A percentile compares a stretch with the other conserved stretches of the same genome.
Conservation (phyloP, 2,113 vertebrate genomes). For the Chionomys nivalis region DNA sequence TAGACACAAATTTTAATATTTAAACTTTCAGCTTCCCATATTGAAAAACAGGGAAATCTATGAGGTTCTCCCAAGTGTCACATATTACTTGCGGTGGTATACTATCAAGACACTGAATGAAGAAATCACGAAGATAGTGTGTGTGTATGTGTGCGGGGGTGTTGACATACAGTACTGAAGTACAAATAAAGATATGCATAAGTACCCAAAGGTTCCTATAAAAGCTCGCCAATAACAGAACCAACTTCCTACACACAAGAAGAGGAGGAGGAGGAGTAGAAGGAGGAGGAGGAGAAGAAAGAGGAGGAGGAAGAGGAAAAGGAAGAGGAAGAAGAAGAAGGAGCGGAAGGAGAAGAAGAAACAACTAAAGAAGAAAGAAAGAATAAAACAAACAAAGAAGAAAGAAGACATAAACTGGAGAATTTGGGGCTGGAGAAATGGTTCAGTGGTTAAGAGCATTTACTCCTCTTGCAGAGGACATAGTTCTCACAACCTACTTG, state of each 20-base stretch:
- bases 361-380: background rate
- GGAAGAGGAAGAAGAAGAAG: rapidly evolving
- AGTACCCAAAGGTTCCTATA: no score
- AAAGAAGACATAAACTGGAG: background rate
- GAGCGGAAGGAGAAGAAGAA: background rate
- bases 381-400: background rate
- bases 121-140: background rate
- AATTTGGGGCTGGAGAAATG: background rate
- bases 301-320: background rate
- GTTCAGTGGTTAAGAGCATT: background rate
- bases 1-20: background rate
- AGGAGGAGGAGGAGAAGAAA: background rate
- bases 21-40: background rate
- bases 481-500: no score
- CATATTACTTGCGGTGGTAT: background rate
- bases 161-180: background rate
- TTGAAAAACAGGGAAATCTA: background rate
- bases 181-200: background rate
- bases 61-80: background rate
- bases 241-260: background rate
- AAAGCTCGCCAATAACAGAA: background rate
- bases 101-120: background rate
- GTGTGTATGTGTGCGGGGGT: background rate
- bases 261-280: background rate
- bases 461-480: background rate